Base-by-base conservation (phyloP, 2,113 vertebrate species). In the Platichthys stellatus region DNA sequence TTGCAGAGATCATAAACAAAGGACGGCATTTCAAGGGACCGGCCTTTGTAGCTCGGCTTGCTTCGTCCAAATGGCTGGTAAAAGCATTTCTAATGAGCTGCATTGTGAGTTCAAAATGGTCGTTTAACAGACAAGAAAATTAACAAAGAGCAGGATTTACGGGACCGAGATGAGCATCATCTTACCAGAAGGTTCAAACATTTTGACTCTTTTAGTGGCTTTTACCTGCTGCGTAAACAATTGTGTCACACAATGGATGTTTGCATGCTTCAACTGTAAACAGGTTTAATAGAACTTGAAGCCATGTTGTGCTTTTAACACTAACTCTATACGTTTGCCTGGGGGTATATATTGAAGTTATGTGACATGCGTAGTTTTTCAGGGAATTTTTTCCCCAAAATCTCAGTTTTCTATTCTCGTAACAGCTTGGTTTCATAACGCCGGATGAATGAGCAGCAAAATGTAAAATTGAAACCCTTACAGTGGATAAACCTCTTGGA, bases 1-100 rank as follows among this genome's bases (percentile, higher is more conserved):
- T 69, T 76, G 74, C 24, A 86, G 78, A 62, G 81, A 82, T 86
- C 78, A 85, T 75, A 86, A 84, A 90, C 73, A 81, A 89, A 84
- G 83, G 71, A 67, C 57, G 79, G 53, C 3, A 45, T 74, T 82
- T 86, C 67, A 69, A 58, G 45, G 66, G 59, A 79, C 64, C 83
- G 66, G 86, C 71, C 17, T 76, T 59, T 57, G 47, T 76, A 62
- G 75, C 66, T 53, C 76, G 78, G 70, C 53, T 56, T 78, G 78
- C 78, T 53, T 60, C 70, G 70, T 86, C 74, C 74, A 88, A 89
- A 90, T 89, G 80, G 79, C 78, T 81, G 65, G 56, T 86, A 69
- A 90, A 85, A 89, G 86, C 85, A 59, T 40, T 49, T 43, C 63
- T 74, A 72, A 90, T 91, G 69, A 86, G 76, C 62, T 72, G 53